Percentiles rank a stretch among this genome's conserved stretches.
Conservation (phyloP, 2,113 vertebrate genomes). For the Brachypteracias leptosomus region DNA sequence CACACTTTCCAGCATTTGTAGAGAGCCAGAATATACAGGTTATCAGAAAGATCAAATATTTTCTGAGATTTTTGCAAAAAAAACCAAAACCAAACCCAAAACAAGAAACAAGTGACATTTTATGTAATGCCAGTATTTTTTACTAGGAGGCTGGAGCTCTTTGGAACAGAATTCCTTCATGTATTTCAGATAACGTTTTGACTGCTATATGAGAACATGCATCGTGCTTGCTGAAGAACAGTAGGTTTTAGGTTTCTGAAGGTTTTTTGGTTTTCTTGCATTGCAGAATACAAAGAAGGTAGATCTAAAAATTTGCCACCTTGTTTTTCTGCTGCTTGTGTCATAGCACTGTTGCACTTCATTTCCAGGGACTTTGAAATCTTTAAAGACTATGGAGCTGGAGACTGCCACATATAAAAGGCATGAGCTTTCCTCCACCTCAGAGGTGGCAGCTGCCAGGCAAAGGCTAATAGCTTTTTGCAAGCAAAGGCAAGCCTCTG, state of each 20-base stretch:
- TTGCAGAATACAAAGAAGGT: not conserved
- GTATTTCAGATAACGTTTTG: not conserved
- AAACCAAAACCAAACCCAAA: not conserved
- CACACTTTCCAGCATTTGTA: not conserved
- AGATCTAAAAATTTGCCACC: not conserved
- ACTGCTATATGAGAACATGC: not conserved
- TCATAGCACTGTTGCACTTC: not conserved
- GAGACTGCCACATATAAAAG: not conserved
- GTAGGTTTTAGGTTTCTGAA: not conserved
- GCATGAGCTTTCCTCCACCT: not conserved
- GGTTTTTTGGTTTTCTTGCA: not conserved
- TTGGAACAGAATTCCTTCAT: not conserved
- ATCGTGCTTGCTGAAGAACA: not conserved
- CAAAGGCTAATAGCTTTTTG: slow-evolving; percentile 18
- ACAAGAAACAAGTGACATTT: not conserved
- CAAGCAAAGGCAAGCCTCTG: not conserved
- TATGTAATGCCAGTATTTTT: not conserved
- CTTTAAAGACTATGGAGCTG: not conserved
- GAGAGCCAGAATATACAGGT: not conserved
- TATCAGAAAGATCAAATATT: not conserved
- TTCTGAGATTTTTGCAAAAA: not conserved
- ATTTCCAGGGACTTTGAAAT: slow-evolving; percentile 5
- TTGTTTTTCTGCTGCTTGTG: not conserved
- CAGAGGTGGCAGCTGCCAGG: not conserved
- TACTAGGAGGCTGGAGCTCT: not conserved